These are phyloP conservation scores for Musca vetustissima DNA, from an alignment of 1,140 invertebrate species.

Conservation along the genomic window DNA sequence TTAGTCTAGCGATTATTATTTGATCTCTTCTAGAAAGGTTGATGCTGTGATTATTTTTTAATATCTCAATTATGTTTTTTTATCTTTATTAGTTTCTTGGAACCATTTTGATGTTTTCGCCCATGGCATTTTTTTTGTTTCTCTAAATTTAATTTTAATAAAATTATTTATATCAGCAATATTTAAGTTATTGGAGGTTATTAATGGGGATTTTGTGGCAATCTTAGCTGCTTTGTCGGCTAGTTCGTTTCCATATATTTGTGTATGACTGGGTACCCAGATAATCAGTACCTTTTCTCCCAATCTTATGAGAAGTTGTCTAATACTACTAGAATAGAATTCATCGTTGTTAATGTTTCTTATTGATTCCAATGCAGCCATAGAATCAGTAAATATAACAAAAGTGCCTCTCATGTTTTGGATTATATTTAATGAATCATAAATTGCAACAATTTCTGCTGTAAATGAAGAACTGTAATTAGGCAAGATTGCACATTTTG, in stretches of 20 bases:
- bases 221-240: conserved; percentile 16
- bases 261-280: conserved; percentile 17
- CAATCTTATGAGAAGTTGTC: not conserved
- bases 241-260: conserved; percentile 16
- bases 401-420: not conserved
- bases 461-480: not conserved
- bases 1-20: no score
- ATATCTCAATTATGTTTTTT: no score
- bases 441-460: conserved; percentile 1
- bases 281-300: conserved; percentile 1
- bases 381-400: not conserved
- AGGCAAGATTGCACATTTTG: not conserved
- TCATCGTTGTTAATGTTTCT: conserved; percentile 16
- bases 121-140: not conserved
- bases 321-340: conserved; percentile 19
- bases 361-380: not conserved
- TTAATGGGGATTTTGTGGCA: not conserved
- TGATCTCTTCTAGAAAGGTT: no score
- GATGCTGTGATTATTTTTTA: no score
- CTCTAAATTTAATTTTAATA: not conserved
- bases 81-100: no score
- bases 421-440: not conserved
- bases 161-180: not conserved
- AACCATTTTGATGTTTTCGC: no score
- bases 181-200: no score